These are phyloP conservation scores for Ichneumoninae sp. DNA, from an alignment of 2,888 invertebrate genomes.

Conservation along the genomic window DNA sequence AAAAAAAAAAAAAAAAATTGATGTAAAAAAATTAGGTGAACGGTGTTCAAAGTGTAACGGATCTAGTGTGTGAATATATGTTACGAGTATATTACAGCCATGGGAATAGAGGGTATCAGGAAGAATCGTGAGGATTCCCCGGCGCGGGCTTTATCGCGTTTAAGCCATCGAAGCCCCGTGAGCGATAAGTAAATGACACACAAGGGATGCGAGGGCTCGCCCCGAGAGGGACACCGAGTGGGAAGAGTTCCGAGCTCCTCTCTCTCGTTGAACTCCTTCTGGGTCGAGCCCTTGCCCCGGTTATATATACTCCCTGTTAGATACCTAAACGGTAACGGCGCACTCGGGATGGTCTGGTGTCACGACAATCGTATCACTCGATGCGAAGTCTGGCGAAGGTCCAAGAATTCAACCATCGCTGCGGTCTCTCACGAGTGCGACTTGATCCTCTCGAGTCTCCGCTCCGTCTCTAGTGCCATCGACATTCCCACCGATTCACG, in stretches of 20 bases:
- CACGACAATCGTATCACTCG: constrained; percentile 66
- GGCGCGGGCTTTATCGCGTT: constrained; percentile 13
- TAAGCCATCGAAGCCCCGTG: constrained; percentile 9
- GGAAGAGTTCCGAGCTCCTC: background rate
- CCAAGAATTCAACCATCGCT: constrained; percentile 54
- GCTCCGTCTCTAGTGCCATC: constrained; percentile 21
- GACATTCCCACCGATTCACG: constrained; percentile 44
- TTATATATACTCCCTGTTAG: constrained; percentile 17
- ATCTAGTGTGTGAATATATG: background rate
- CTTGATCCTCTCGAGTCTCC: constrained; percentile 25
- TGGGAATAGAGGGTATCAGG: background rate
- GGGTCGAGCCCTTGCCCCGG: constrained; percentile 6
- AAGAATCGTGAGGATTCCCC: constrained; percentile 23
- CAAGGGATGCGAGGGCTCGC: constrained; percentile 17
- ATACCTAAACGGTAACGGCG: constrained; percentile 39
- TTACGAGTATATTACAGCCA: background rate
- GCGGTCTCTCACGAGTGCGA: constrained; percentile 43
- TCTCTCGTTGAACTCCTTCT: constrained; percentile 7
- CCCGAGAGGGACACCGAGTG: background rate
- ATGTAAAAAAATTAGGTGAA: background rate
- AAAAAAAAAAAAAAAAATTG: background rate
- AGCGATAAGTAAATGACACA: constrained; percentile 41
- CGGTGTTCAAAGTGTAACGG: background rate
- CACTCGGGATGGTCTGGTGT: constrained; percentile 42
- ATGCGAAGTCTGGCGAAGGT: constrained; percentile 59